Evolutionary conservation across 2,888 invertebrate species (phyloP).

Genomic region (Crocallis elinguaria): DNA sequence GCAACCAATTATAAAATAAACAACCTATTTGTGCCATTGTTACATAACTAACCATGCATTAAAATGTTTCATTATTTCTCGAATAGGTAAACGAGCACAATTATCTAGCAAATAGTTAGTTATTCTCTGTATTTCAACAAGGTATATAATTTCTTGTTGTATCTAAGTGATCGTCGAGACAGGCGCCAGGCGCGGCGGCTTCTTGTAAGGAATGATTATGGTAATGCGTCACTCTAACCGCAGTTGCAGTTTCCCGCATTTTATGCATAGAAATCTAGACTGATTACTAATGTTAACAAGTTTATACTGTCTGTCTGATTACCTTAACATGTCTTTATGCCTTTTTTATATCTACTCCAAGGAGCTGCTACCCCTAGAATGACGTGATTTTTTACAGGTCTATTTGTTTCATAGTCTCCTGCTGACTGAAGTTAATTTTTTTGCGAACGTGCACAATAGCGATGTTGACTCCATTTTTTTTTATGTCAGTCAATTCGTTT

Average conservation of each 20-base stretch:
- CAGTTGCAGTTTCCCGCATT: constrained; percentile 51
- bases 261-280: constrained; percentile 22
- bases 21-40: constrained; percentile 7
- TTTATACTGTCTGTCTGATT: constrained; percentile 6
- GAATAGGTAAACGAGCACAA: constrained; percentile 68
- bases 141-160: constrained; percentile 76
- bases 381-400: too few species aligned
- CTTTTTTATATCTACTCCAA: too few species aligned
- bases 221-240: constrained; percentile 68
- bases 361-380: too few species aligned
- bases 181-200: constrained; percentile 78
- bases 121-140: constrained; percentile 70
- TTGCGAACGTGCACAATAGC: too few species aligned
- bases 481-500: too few species aligned
- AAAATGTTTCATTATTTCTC: constrained; percentile 34
- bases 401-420: too few species aligned
- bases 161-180: constrained; percentile 75
- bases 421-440: too few species aligned
- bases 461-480: too few species aligned
- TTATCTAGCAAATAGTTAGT: constrained; percentile 73
- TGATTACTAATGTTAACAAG: not conserved
- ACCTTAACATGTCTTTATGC: too few species aligned
- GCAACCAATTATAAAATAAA: constrained; percentile 38
- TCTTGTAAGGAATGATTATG: constrained; percentile 74
- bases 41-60: constrained; percentile 20